Evolutionary conservation across 2,888 invertebrate genomes (phyloP), one percentile per base, ranked within the genome.

Genomic region (Drosophila heteroneura): DNA sequence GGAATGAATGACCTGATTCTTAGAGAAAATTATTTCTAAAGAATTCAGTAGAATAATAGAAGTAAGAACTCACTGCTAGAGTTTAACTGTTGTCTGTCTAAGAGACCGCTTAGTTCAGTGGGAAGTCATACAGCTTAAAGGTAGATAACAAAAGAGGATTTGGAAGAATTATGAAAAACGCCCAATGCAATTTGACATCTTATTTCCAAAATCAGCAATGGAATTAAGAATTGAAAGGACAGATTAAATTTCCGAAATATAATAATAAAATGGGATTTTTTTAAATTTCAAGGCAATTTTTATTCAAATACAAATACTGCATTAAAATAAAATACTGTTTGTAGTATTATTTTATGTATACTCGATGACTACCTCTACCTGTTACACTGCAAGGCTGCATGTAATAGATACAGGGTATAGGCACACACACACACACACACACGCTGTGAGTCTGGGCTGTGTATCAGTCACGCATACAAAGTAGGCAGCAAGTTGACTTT

Each of bases 381-480:
- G 47, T 47, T 47, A 28, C 19, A 49, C 22, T 12, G 22, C 47
- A n/a, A 52, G 10, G 30, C 6, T 5, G 10, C 51, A 32, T 30
- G 10, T 30, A n/a, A 30, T 32, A n/a, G 5, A n/a, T 32, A 12
- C n/a, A 30, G 52, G 52, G 52, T 52, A 52, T 32, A 30, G 2
- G 30, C 19, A 47, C 61, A 47, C 70, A 30, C 35, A 59, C 56
- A 28, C 49, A 32, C 51, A 69, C 62, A 49, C 28, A 54, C 69
- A 53, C 58, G 22, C 61, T 26, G 16, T 5, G 16, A 47, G 39
- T 22, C 16, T 57, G 52, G 19, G 16, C 41, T 30, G 57, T 68
- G 70, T 76, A 67, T 61, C 74, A 70, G 85, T 57, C 80, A 79
- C 80, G 86, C 91, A 91, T 91, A 89, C 91, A 79, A 91, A 91